Percentiles rank a stretch among this genome's conserved stretches.
These are phyloP conservation scores for Tangara arthus DNA, from an alignment of 2,797 vertebrate genomes.

Conservation along the genomic window DNA sequence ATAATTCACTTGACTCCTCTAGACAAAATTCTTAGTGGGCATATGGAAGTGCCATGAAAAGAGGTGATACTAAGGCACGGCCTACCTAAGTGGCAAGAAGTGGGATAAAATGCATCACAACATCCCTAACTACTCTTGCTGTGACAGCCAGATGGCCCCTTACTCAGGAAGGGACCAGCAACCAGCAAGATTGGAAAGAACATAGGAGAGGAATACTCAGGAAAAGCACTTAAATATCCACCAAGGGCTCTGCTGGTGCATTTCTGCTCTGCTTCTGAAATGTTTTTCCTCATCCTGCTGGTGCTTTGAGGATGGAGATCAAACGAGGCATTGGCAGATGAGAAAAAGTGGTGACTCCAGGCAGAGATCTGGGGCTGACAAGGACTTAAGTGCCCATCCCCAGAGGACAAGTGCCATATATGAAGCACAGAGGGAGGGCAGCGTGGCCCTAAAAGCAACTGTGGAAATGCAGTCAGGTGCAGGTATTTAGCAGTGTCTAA, in stretches of 20 bases:
- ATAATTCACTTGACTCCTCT: neutral
- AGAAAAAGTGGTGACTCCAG: neutral
- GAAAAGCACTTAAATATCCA: neutral
- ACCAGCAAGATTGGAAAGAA: neutral
- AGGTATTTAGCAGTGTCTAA: neutral
- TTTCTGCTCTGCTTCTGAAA: neutral
- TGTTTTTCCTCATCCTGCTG: neutral
- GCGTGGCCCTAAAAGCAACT: neutral
- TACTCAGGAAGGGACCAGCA: neutral
- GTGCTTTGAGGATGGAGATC: neutral
- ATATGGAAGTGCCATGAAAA: neutral
- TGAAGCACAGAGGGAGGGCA: neutral
- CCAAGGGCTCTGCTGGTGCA: neutral
- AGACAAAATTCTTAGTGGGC: neutral
- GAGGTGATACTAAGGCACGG: fast-evolving
- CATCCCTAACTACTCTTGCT: neutral
- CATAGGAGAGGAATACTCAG: neutral
- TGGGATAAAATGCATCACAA: neutral
- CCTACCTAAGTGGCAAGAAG: neutral
- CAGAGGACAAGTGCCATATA: neutral
- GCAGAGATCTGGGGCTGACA: neutral
- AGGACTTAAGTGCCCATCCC: fast-evolving
- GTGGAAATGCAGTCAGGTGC: neutral
- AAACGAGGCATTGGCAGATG: fast-evolving
- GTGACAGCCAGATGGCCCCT: neutral